Percentiles rank a stretch among this genome's conserved stretches.
These are phyloP conservation scores for Epizoanthus stellaris DNA, from an alignment of 92 coral and sea anemone genomes.

Conservation along the genomic window DNA sequence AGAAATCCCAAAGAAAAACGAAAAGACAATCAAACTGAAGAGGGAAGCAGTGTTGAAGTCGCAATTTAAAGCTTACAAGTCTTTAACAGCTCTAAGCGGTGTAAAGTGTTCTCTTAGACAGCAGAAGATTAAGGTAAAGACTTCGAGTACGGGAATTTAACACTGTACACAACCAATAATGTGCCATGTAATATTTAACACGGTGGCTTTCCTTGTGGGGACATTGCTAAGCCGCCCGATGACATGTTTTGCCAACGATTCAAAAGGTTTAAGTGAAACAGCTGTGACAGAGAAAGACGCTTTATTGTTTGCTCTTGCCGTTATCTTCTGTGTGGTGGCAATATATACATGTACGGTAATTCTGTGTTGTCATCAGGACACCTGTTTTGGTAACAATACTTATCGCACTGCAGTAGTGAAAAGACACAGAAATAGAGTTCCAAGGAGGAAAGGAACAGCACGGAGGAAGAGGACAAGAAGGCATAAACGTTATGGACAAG, in stretches of 20 bases:
- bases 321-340: background rate
- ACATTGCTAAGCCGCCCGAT: background rate
- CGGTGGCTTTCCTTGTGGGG: background rate
- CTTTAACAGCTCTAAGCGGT: too few species aligned
- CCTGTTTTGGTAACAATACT: conserved; percentile 10
- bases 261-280: background rate
- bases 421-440: background rate
- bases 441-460: background rate
- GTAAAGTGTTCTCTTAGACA: too few species aligned
- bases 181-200: background rate
- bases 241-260: conserved; percentile 7
- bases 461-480: too few species aligned
- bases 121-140: background rate
- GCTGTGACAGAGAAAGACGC: background rate
- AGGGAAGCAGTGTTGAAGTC: too few species aligned
- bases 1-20: too few species aligned
- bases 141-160: background rate
- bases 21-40: too few species aligned
- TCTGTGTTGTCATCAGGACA: conserved; percentile 24
- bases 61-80: too few species aligned
- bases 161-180: background rate
- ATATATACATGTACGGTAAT: conserved; percentile 11
- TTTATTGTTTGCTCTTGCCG: background rate
- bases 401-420: background rate
- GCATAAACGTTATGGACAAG: too few species aligned